phyloP scores from a whole-genome alignment of 1,140 invertebrate genomes.

The Nomia melanderi region DNA sequence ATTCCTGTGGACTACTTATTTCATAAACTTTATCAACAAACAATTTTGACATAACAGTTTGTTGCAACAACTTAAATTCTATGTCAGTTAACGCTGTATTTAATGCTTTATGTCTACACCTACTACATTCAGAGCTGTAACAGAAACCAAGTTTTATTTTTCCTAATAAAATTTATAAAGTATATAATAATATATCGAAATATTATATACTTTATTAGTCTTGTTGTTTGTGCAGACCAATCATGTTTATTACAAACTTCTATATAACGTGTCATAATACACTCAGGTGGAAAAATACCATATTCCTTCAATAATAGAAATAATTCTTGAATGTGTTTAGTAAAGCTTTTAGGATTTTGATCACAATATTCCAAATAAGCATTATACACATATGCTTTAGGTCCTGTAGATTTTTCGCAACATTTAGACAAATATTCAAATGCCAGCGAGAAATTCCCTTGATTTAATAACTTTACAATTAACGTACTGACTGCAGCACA shows the following conservation, averaged over 20 bases:
- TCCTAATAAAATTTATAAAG: background rate
- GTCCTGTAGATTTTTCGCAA: constrained; percentile 8
- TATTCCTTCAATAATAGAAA: constrained; percentile 74
- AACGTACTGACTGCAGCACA: constrained; percentile 77
- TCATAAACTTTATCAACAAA: constrained; percentile 88
- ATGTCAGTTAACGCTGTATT: constrained; percentile 79
- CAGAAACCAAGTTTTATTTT: background rate
- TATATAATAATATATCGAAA: background rate
- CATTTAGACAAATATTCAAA: constrained; percentile 78
- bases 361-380: constrained; percentile 79
- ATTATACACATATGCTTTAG: constrained; percentile 69
- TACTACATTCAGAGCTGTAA: background rate
- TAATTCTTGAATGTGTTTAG: constrained; percentile 79
- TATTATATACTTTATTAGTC: constrained; percentile 62
- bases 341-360: constrained; percentile 68
- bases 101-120: background rate
- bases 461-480: constrained; percentile 81
- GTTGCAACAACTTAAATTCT: constrained; percentile 84
- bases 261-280: constrained; percentile 38
- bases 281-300: constrained; percentile 42
- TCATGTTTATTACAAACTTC: constrained; percentile 52
- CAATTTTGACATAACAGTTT: constrained; percentile 84
- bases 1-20: constrained; percentile 87
- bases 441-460: constrained; percentile 81
- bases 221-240: constrained; percentile 70